Percentiles rank a stretch among this genome's conserved stretches.
Conservation (phyloP, 1,140 invertebrate species). For the Drosophila yakuba region DNA sequence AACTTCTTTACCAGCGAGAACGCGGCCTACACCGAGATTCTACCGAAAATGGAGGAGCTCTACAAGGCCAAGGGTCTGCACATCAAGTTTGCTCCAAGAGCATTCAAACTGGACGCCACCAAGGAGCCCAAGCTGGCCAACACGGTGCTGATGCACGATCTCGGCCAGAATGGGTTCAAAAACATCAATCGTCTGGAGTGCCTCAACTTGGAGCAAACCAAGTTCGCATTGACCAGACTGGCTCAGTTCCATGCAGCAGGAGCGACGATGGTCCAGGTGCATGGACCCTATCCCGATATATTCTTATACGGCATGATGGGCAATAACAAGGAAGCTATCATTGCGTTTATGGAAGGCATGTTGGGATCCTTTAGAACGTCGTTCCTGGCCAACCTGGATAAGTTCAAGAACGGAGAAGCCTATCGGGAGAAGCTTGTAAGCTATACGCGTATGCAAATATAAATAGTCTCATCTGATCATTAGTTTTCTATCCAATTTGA, state of each 20-base stretch:
- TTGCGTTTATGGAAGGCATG: conserved; percentile 45
- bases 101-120: conserved; percentile 33
- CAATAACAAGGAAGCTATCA: neutral
- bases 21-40: conserved; percentile 52
- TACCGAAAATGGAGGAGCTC: conserved; percentile 64
- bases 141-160: conserved; percentile 85
- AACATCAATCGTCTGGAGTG: conserved; percentile 86
- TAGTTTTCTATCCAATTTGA: neutral
- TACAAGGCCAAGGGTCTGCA: conserved; percentile 63
- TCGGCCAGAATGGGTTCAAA: conserved; percentile 85
- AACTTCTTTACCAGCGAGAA: conserved; percentile 73
- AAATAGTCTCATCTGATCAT: too few species aligned
- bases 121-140: conserved; percentile 46
- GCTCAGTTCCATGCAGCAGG: conserved; percentile 86
- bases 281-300: conserved; percentile 50
- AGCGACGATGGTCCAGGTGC: conserved; percentile 36
- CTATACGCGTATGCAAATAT: neutral
- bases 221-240: conserved; percentile 85
- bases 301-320: conserved; percentile 44
- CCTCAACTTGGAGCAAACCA: conserved; percentile 85
- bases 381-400: conserved; percentile 55
- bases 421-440: conserved; percentile 61
- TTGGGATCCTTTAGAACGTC: conserved; percentile 27
- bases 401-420: conserved; percentile 40
- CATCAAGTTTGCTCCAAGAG: conserved; percentile 52